Percentiles rank a stretch among this genome's conserved stretches.
phyloP scores from a whole-genome alignment of 2,113 vertebrate species.

The Cervus canadensis region DNA sequence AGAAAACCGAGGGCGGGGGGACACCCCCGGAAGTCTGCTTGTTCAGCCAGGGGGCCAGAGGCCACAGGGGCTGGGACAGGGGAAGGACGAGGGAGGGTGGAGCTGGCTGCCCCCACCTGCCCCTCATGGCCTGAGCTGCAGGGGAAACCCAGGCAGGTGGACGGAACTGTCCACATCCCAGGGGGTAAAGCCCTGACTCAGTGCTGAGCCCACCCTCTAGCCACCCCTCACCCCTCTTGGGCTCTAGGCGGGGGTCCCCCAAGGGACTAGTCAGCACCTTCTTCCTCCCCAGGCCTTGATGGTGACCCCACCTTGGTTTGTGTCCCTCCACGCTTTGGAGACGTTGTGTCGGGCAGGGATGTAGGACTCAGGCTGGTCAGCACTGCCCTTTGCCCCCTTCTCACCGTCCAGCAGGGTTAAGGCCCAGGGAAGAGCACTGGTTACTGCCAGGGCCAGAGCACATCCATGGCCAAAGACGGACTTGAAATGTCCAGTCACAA shows the following conservation, averaged over 20 bases:
- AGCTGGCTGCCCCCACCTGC: neutral
- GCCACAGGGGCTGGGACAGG: neutral
- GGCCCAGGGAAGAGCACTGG: neutral
- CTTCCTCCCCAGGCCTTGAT: neutral
- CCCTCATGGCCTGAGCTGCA: neutral
- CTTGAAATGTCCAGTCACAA: neutral
- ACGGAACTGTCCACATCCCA: neutral
- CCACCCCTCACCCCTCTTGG: neutral
- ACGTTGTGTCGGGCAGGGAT: neutral
- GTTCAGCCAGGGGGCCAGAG: neutral
- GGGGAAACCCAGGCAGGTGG: neutral
- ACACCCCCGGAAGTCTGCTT: neutral
- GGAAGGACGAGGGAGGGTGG: accelerated
- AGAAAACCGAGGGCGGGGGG: neutral
- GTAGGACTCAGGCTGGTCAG: neutral
- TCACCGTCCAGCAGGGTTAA: neutral
- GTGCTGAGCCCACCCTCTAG: neutral
- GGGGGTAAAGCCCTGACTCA: neutral
- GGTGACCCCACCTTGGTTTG: neutral
- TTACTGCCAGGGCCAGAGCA: neutral
- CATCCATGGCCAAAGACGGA: accelerated
- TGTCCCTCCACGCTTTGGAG: neutral
- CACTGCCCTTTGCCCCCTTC: neutral
- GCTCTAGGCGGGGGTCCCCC: neutral
- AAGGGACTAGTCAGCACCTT: neutral